Conservation (phyloP, 1,140 invertebrate genomes). For the Drusus annulatus region DNA sequence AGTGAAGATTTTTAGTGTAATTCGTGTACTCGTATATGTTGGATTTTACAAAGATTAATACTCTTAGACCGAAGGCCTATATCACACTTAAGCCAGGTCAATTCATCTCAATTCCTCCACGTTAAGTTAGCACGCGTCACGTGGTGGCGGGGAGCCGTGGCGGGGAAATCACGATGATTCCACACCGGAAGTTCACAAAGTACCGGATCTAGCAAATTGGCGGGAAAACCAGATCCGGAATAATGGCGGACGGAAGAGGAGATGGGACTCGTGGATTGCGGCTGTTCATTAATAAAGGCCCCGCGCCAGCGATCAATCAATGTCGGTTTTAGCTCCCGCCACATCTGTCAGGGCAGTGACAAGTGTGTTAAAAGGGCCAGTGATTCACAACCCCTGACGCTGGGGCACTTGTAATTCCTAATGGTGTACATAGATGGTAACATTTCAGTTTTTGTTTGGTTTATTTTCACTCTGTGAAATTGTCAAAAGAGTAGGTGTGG, state of each 20-base stretch:
- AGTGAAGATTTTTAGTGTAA: no score
- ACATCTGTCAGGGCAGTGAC: constrained; percentile 47
- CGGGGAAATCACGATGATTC: constrained; percentile 13
- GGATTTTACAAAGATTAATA: no score
- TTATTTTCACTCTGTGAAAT: no score
- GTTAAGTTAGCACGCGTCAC: constrained; percentile 6
- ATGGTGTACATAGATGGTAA: constrained; percentile 29
- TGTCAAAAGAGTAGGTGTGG: no score
- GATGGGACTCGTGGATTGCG: constrained; percentile 25
- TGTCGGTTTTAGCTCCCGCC: constrained; percentile 45
- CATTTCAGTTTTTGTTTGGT: no score
- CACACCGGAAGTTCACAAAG: constrained; percentile 30
- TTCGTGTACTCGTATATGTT: no score
- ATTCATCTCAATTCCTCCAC: constrained; percentile 15
- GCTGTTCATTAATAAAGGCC: constrained; percentile 45
- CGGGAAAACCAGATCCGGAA: constrained; percentile 34
- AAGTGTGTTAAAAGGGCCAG: constrained; percentile 45
- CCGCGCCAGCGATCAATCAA: constrained; percentile 49
- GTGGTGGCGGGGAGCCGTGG: no score
- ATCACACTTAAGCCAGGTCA: neutral
- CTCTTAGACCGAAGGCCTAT: no score
- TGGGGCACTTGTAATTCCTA: neutral
- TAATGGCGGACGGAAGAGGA: constrained; percentile 14
- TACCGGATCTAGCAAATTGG: constrained; percentile 32
- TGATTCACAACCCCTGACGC: constrained; percentile 17